Evolutionary conservation across 2,797 vertebrate species (phyloP).

Genomic region (Ispidina lecontei): DNA sequence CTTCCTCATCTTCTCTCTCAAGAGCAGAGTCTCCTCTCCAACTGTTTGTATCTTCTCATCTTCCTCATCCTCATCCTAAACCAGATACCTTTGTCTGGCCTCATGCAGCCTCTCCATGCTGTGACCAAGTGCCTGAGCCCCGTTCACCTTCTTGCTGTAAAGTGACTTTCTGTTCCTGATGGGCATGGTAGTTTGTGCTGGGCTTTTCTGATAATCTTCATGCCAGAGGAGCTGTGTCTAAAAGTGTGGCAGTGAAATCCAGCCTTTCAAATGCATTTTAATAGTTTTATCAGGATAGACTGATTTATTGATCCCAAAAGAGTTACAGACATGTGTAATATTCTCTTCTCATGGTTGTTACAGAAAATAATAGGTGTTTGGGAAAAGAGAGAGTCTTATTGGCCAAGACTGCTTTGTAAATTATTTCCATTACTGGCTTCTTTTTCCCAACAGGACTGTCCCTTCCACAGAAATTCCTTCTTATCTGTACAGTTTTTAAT

Average conservation of each 20-base stretch:
- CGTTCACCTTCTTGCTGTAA: constrained; percentile 87
- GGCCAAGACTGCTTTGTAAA: not conserved
- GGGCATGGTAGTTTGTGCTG: constrained; percentile 61
- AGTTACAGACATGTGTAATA: not conserved
- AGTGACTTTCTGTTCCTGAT: constrained; percentile 75
- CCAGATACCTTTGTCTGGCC: constrained; percentile 83
- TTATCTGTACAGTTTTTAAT: not conserved
- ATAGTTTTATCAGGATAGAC: not conserved
- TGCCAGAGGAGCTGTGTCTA: constrained; percentile 67
- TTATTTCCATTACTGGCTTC: not conserved
- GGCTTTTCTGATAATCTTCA: constrained; percentile 80
- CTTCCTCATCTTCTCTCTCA: constrained; percentile 87
- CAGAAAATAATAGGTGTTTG: not conserved
- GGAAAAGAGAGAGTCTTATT: not conserved
- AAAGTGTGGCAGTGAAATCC: not conserved
- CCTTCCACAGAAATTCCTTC: not conserved
- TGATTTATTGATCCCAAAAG: not conserved
- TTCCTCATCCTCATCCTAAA: constrained; percentile 82
- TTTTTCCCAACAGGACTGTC: not conserved
- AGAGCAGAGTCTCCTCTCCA: constrained; percentile 88
- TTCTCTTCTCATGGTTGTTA: not conserved
- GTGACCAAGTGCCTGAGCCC: constrained; percentile 83
- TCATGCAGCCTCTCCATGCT: constrained; percentile 82
- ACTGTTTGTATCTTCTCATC: constrained; percentile 84
- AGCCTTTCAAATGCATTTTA: not conserved